phyloP scores from a whole-genome alignment of 92 coral and sea anemone species.

The Porites lobata region DNA sequence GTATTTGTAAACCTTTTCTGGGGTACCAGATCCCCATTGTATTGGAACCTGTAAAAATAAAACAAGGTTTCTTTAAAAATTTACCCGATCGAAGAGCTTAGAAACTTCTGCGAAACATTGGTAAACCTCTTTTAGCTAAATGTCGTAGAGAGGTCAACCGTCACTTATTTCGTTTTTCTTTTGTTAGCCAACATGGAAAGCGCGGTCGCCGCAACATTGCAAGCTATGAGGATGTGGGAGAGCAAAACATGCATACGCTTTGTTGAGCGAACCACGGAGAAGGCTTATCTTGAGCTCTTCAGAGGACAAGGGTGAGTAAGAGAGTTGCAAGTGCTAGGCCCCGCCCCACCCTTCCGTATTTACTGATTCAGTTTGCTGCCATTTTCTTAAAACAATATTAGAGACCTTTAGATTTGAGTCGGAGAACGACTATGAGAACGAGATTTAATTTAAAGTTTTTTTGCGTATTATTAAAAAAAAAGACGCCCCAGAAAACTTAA shows the following conservation, averaged over 20 bases:
- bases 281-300: constrained; percentile 72
- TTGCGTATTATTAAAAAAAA: too few species aligned
- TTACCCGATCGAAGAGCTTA: too few species aligned
- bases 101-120: too few species aligned
- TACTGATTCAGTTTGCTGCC: neutral
- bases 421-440: too few species aligned
- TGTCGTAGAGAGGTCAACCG: neutral
- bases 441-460: too few species aligned
- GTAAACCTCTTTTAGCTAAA: too few species aligned
- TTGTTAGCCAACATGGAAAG: constrained; percentile 73
- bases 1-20: too few species aligned
- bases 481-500: too few species aligned
- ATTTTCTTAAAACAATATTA: neutral
- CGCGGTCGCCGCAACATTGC: constrained; percentile 58
- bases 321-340: neutral
- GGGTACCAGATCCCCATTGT: too few species aligned
- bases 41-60: too few species aligned
- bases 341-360: neutral
- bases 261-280: constrained; percentile 71
- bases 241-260: constrained; percentile 80
- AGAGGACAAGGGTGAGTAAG: constrained; percentile 73
- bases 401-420: too few species aligned
- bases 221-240: constrained; percentile 84
- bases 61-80: too few species aligned
- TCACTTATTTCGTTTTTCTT: neutral